A percentile compares a stretch with the other conserved stretches of the same genome.
Conservation (phyloP, 2,888 invertebrate species). For the Ophion ellenae region DNA sequence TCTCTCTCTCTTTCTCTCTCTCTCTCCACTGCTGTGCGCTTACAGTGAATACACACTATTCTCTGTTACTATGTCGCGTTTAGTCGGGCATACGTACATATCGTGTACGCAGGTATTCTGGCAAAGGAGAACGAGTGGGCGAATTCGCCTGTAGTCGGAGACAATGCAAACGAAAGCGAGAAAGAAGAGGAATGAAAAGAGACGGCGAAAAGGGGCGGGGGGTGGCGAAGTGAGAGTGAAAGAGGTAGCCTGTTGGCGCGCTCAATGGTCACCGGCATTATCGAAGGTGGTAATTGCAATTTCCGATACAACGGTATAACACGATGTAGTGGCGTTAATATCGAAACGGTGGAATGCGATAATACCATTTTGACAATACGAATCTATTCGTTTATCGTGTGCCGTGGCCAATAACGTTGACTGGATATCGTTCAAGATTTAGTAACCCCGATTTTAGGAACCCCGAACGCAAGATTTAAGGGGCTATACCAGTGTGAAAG, state of each 20-base stretch:
- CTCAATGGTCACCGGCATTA: conserved; percentile 52
- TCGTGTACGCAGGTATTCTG: conserved; percentile 24
- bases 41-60: conserved; percentile 13
- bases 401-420: conserved; percentile 1
- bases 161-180: conserved; percentile 61
- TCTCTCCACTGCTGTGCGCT: not conserved
- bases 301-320: conserved; percentile 36
- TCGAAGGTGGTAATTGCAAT: conserved; percentile 58
- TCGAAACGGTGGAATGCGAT: conserved; percentile 20
- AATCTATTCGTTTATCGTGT: conserved; percentile 7
- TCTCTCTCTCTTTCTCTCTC: not conserved
- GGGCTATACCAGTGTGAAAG: no score
- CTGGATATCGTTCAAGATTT: not conserved
- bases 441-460: no score
- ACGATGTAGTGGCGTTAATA: conserved; percentile 30
- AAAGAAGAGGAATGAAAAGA: conserved; percentile 23
- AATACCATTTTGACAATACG: conserved; percentile 27
- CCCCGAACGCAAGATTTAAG: no score
- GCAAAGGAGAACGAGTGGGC: conserved; percentile 46
- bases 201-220: not conserved
- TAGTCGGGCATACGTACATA: conserved; percentile 42
- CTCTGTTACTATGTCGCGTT: conserved; percentile 54
- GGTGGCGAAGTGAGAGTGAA: conserved; percentile 52
- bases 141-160: conserved; percentile 46
- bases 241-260: conserved; percentile 29